These are phyloP conservation scores for Acomys russatus DNA, from an alignment of 2,797 vertebrate genomes.

Conservation along the genomic window DNA sequence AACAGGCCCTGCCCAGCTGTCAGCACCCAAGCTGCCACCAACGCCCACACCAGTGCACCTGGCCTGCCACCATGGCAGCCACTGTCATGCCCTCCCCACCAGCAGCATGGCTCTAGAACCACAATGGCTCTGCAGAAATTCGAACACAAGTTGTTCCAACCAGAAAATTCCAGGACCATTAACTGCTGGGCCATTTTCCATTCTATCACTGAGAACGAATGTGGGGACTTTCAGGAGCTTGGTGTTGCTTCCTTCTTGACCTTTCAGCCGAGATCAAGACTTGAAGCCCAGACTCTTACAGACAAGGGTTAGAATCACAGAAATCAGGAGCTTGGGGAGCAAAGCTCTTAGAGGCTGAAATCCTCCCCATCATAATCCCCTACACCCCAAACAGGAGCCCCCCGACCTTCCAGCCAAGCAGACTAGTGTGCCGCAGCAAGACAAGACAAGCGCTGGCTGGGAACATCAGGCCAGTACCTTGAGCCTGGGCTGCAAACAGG, in stretches of 20 bases:
- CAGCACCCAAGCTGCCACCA: neutral
- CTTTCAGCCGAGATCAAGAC: neutral
- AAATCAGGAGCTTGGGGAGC: neutral
- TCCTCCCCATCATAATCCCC: neutral
- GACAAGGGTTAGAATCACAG: neutral
- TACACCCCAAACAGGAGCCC: neutral
- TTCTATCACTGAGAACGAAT: neutral
- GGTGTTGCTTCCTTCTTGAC: neutral
- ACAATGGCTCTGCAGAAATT: neutral
- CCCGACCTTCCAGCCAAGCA: neutral
- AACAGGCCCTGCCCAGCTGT: conserved; percentile 45
- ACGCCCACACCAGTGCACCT: conserved; percentile 46
- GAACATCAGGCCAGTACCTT: too few species aligned
- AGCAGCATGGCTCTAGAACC: neutral
- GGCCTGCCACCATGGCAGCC: conserved; percentile 2
- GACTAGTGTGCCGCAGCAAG: neutral
- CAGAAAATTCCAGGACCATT: neutral
- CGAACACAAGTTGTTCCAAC: neutral
- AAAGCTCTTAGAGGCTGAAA: neutral
- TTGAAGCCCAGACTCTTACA: neutral
- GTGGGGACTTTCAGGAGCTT: neutral
- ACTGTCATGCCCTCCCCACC: neutral
- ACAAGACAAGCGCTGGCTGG: neutral
- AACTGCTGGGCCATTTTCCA: neutral
- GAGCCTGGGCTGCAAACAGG: neutral